These are phyloP conservation scores for Psephotus haematonotus DNA, from an alignment of 2,113 vertebrate genomes.

Conservation along the genomic window DNA sequence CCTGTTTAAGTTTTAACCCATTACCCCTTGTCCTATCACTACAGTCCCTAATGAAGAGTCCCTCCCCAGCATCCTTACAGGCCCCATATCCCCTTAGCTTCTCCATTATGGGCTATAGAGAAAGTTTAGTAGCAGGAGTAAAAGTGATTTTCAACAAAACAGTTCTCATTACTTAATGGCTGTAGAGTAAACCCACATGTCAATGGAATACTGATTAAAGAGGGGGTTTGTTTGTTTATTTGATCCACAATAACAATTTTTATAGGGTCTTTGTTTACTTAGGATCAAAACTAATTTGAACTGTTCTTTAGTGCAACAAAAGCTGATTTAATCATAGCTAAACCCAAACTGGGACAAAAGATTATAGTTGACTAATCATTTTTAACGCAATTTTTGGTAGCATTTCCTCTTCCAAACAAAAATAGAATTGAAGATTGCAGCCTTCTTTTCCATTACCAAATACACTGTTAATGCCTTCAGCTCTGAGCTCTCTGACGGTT, in stretches of 20 bases:
- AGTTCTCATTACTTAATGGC: background rate
- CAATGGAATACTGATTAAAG: background rate
- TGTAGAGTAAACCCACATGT: background rate
- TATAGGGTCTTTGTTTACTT: background rate
- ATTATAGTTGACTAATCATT: background rate
- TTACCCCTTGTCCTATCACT: no score
- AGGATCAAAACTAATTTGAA: background rate
- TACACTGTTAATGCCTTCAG: background rate
- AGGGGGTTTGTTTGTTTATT: background rate
- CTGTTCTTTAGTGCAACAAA: background rate
- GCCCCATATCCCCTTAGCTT: background rate
- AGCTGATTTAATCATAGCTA: background rate
- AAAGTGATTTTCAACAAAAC: background rate
- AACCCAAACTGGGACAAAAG: background rate
- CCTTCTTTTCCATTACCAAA: background rate
- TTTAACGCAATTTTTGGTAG: background rate
- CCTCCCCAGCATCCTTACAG: no score
- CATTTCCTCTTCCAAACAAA: background rate
- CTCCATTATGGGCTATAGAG: background rate
- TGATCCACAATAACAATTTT: background rate
- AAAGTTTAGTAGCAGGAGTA: background rate
- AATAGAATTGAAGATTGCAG: background rate
- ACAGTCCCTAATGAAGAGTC: no score
- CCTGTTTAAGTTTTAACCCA: no score
- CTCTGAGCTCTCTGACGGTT: background rate